A percentile compares a stretch with the other conserved stretches of the same genome.
Evolutionary conservation across 1,140 invertebrate species (phyloP).

Genomic region (Dufourea novaeangliae): DNA sequence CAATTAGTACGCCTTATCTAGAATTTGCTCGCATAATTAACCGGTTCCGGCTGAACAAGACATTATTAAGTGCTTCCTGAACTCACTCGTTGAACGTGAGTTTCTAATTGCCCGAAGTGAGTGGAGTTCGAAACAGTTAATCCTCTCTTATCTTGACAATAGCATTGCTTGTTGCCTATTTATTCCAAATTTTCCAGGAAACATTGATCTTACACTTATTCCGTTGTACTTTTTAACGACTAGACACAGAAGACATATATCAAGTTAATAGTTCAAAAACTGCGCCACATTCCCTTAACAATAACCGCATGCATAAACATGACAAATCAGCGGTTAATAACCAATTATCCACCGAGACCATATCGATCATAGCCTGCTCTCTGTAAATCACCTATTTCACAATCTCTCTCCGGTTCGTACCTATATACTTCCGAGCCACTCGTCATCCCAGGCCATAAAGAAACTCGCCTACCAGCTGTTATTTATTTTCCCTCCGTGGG

Average conservation of each 20-base stretch:
- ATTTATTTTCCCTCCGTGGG: not conserved
- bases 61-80: not conserved
- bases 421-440: not conserved
- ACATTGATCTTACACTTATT: no score
- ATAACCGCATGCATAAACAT: not conserved
- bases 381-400: not conserved
- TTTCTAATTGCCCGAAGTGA: not conserved
- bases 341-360: not conserved
- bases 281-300: not conserved
- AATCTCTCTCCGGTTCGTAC: not conserved
- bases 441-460: not conserved
- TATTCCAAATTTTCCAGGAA: no score
- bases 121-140: no score
- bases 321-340: not conserved
- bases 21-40: not conserved
- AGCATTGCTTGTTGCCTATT: not conserved
- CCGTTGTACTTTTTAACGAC: no score
- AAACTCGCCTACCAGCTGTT: not conserved
- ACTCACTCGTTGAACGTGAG: not conserved
- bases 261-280: not conserved
- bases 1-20: conserved; percentile 4
- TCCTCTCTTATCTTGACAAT: no score
- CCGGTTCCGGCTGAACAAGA: not conserved
- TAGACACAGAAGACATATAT: no score
- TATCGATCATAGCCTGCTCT: not conserved